Base-by-base conservation (phyloP, 2,113 vertebrate species). In the Polypterus senegalus region DNA sequence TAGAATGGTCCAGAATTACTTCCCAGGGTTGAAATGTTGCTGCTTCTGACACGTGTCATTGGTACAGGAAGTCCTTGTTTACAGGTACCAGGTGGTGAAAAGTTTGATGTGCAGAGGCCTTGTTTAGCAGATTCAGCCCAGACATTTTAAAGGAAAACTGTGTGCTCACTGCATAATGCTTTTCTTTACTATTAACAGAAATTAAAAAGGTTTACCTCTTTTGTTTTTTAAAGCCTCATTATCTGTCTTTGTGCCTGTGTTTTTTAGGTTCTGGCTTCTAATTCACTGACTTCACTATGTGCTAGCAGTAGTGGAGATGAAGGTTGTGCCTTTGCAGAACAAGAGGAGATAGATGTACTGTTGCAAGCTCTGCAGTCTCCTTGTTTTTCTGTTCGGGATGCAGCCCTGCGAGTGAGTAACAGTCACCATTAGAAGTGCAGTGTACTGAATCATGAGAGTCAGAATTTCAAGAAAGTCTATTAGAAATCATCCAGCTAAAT, bases 1-100 rank as follows among this genome's bases (percentile, higher is more conserved):
- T 70, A 99, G 96, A 89, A 88, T 1, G 96, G 96, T 8, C 94
- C 96, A 0, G 94, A 99, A 68, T 68, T 99, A 67, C 86, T 99
- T 58, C 96, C 96, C 48, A 91, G 96, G 2, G 88, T 89, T 65
- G 83, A 83, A 71, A 97, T 99, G 92, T 76, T 98, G 63, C n/a
- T 83, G 62, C 80, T 99, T 3, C 83, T 98, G 61, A 94, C 84
- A 2, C 84, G 77, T 66, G 75, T 98, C 49, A 96, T 97, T 27
- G 89, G 88, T 58, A 92, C 85, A 0, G 83, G 91, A 43, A 82
- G 89, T 9, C 94, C 93, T 4, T 87, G 87, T 62, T 75, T 98
- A 57, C 96, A 98, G 90, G 96, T 97, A 74, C 73, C 27, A 27
- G 27, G 2, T 27, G 27, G 27, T 27, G 27, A 27, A 27, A 27